Conservation (phyloP, 1,140 invertebrate species). For the Cotesia chilonis region DNA sequence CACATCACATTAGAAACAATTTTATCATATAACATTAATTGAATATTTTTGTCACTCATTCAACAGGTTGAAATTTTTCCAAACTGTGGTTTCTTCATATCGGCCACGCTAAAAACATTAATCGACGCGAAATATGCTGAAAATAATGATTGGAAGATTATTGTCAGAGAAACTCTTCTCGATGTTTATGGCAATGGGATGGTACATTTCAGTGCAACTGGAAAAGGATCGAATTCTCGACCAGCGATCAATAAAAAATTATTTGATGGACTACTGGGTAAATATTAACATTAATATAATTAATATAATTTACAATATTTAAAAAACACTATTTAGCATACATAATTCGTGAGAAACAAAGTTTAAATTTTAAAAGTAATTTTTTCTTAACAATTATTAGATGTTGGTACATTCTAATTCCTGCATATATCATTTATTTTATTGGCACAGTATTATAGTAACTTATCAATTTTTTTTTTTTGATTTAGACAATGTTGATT, state of each 20-base stretch:
- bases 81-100: not conserved
- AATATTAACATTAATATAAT: not conserved
- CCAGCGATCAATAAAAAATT: constrained; percentile 1
- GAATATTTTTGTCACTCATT: not conserved
- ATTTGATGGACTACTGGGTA: constrained; percentile 8
- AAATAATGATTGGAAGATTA: not conserved
- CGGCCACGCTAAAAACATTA: not conserved
- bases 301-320: no score
- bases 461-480: no score
- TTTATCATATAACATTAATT: not conserved
- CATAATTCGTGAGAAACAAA: no score
- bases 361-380: no score
- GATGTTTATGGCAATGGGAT: not conserved
- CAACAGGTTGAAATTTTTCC: not conserved
- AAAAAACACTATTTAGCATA: no score
- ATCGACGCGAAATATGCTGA: not conserved
- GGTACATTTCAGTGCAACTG: not conserved
- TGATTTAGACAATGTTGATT: no score
- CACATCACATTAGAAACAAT: no score
- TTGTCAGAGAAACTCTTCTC: constrained; percentile 4
- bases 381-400: no score
- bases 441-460: no score
- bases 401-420: no score
- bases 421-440: no score
- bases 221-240: constrained; percentile 10